Evolutionary conservation across 1,140 invertebrate species (phyloP).

Genomic region (Solenopsis fugax): DNA sequence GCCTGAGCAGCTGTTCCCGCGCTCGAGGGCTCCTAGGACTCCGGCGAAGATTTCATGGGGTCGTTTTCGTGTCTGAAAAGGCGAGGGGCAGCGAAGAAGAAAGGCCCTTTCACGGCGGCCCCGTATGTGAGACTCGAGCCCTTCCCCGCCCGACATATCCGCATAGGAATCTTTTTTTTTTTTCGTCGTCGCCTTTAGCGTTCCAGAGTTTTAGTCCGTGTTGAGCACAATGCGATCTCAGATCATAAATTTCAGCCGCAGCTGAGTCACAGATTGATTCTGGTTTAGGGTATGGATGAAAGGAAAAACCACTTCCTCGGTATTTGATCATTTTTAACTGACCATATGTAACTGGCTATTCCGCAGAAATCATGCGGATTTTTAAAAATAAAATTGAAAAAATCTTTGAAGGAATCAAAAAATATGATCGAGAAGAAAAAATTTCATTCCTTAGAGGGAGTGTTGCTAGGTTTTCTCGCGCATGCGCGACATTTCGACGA

Average conservation of each 20-base stretch:
- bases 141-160: background rate
- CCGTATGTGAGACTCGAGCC: background rate
- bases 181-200: slow-evolving; percentile 16
- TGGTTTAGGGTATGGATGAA: background rate
- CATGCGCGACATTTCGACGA: too few species aligned
- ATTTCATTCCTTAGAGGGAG: too few species aligned
- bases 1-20: slow-evolving; percentile 75
- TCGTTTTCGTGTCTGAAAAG: slow-evolving; percentile 51
- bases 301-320: background rate
- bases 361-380: background rate
- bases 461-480: too few species aligned
- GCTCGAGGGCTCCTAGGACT: slow-evolving; percentile 53
- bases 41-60: slow-evolving; percentile 64
- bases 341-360: background rate
- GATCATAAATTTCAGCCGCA: slow-evolving; percentile 37
- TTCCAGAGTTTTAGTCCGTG: background rate
- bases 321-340: too few species aligned
- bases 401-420: background rate
- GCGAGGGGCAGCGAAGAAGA: slow-evolving; percentile 58
- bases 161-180: slow-evolving; percentile 47
- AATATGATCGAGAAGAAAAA: background rate
- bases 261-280: slow-evolving; percentile 5
- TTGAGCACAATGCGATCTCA: slow-evolving; percentile 1
- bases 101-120: slow-evolving; percentile 62
- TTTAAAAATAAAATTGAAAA: background rate